Percentiles rank a stretch among this genome's conserved stretches.
These are phyloP conservation scores for Danionella dracula DNA, from an alignment of 2,797 vertebrate species.

Conservation along the genomic window DNA sequence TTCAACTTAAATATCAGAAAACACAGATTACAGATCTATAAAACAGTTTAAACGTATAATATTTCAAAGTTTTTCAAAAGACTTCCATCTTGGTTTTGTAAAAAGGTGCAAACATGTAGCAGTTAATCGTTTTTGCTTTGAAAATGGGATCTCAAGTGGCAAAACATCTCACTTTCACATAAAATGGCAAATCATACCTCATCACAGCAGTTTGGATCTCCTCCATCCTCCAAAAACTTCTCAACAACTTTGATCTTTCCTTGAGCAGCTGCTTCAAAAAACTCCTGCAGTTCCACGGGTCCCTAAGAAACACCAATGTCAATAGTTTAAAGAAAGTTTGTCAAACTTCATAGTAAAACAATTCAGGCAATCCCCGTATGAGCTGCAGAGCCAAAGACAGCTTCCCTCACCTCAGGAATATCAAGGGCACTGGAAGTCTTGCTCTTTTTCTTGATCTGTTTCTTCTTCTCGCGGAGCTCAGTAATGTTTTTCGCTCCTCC, in stretches of 20 bases:
- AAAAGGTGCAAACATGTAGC: no score
- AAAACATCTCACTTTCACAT: no score
- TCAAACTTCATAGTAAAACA: background rate
- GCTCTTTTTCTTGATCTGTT: constrained; percentile 63
- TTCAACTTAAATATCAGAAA: no score
- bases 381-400: background rate
- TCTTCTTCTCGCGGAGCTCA: constrained; percentile 62
- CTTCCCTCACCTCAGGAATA: constrained; percentile 61
- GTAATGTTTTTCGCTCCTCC: constrained; percentile 69
- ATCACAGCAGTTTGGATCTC: constrained; percentile 74
- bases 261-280: constrained; percentile 73
- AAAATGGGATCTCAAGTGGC: no score
- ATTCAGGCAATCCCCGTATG: no score
- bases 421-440: constrained; percentile 46
- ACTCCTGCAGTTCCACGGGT: constrained; percentile 63
- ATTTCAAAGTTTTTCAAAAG: no score
- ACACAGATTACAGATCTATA: no score
- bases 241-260: constrained; percentile 72
- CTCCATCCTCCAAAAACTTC: constrained; percentile 76
- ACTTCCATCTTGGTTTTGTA: no score
- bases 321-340: background rate
- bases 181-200: constrained; percentile 67
- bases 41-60: no score
- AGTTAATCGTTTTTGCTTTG: no score
- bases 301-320: constrained; percentile 50